phyloP scores from a whole-genome alignment of 2,113 vertebrate genomes.

The Irena cyanogastra region DNA sequence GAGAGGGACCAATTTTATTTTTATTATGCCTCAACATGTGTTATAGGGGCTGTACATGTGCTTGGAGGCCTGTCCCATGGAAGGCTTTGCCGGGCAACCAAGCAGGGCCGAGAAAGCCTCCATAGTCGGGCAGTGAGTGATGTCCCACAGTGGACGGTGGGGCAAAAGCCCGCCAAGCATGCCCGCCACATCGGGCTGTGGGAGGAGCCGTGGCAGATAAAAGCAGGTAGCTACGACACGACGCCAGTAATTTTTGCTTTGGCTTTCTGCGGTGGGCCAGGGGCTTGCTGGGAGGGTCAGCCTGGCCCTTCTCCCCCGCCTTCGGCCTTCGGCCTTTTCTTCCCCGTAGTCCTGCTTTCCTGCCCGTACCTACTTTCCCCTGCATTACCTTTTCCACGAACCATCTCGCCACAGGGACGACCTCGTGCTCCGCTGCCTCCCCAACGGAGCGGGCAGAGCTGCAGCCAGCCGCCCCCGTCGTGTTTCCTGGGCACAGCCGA shows the following conservation, averaged over 20 bases:
- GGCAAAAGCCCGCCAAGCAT: neutral
- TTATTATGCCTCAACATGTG: neutral
- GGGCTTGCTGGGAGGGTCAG: rapidly evolving
- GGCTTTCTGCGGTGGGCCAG: neutral
- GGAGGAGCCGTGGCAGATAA: neutral
- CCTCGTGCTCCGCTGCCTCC: too few relatives aligned
- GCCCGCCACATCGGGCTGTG: too few relatives aligned
- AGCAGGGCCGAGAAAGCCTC: too few relatives aligned
- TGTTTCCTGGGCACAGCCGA: neutral
- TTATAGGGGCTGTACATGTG: too few relatives aligned
- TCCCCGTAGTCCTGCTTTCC: neutral
- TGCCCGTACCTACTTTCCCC: neutral
- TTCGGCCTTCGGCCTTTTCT: neutral
- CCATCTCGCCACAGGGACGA: neutral
- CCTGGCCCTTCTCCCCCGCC: neutral
- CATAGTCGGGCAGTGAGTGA: rapidly evolving
- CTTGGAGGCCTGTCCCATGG: neutral
- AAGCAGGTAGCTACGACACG: neutral
- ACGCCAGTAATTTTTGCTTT: neutral
- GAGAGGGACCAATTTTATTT: neutral
- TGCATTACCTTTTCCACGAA: neutral
- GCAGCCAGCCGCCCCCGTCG: neutral
- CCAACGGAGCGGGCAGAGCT: too few relatives aligned
- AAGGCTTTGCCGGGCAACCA: neutral
- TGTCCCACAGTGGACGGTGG: rapidly evolving